Evolutionary conservation across 2,113 vertebrate genomes (phyloP).

Genomic region (Apodemus speciosus): DNA sequence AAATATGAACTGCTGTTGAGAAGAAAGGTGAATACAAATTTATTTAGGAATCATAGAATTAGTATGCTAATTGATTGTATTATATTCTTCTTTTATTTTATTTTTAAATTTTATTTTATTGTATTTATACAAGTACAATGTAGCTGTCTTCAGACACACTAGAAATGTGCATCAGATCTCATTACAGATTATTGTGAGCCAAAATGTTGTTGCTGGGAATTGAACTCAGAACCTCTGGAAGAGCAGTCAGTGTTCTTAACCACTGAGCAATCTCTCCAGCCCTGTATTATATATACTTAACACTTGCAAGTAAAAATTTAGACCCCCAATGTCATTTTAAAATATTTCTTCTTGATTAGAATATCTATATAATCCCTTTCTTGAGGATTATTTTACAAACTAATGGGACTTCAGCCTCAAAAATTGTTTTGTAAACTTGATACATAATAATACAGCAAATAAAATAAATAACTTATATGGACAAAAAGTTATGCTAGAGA

Average conservation of each 20-base stretch:
- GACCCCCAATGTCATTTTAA: not conserved
- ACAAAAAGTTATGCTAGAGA: not conserved
- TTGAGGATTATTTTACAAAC: not conserved
- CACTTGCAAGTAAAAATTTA: not conserved
- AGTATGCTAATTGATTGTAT: not conserved
- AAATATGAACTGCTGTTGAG: not conserved
- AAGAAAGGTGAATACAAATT: not conserved
- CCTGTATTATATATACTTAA: too few relatives aligned
- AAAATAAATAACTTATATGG: conserved; percentile 6
- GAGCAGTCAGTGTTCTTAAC: too few relatives aligned
- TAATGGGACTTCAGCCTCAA: not conserved
- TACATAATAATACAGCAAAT: not conserved
- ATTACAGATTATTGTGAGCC: too few relatives aligned
- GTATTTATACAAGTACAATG: too few relatives aligned
- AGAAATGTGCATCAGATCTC: too few relatives aligned
- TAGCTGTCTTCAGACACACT: too few relatives aligned
- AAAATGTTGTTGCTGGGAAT: too few relatives aligned
- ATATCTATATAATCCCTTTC: not conserved
- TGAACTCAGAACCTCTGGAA: too few relatives aligned
- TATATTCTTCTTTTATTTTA: not conserved
- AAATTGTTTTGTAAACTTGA: not conserved
- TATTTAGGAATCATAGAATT: not conserved
- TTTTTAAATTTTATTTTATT: too few relatives aligned
- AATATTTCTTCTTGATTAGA: not conserved
- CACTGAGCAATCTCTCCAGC: too few relatives aligned